These are phyloP conservation scores for Brachyhypopomus gauderio DNA, from an alignment of 2,113 vertebrate species.

Conservation along the genomic window DNA sequence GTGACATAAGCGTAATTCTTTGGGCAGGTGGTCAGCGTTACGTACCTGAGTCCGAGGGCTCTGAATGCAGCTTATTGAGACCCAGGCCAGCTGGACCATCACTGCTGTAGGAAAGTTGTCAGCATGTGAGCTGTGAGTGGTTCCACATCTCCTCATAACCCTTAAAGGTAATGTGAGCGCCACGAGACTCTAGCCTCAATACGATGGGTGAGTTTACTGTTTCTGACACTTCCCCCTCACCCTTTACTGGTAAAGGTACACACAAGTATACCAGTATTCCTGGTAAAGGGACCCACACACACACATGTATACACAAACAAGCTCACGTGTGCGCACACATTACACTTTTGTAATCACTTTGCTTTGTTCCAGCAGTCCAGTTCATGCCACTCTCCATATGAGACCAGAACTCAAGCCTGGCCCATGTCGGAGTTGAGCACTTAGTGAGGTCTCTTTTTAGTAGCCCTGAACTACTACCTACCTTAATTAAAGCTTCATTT, in stretches of 20 bases:
- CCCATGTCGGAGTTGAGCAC: neutral
- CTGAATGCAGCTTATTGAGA: neutral
- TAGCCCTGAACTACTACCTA: too few species aligned
- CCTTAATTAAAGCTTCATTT: too few species aligned
- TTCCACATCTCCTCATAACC: neutral
- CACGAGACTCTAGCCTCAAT: neutral
- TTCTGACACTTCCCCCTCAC: neutral
- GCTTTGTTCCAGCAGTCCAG: too few species aligned
- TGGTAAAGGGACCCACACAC: too few species aligned
- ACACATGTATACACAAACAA: too few species aligned
- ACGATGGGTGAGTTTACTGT: neutral
- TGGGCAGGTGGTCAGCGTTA: neutral
- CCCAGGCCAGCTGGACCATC: neutral
- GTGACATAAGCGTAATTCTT: too few species aligned
- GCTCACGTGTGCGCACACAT: too few species aligned
- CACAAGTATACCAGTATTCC: too few species aligned
- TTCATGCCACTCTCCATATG: too few species aligned
- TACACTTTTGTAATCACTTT: too few species aligned
- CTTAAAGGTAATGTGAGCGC: neutral
- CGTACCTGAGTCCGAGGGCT: conserved; percentile 26
- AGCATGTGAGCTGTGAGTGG: neutral
- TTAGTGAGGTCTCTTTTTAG: too few species aligned
- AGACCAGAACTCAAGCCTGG: too few species aligned
- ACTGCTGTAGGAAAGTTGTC: conserved; percentile 2
- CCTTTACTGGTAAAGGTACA: neutral